A percentile compares a stretch with the other conserved stretches of the same genome.
phyloP scores from a whole-genome alignment of 2,113 vertebrate species.

The Bubalus kerabau region DNA sequence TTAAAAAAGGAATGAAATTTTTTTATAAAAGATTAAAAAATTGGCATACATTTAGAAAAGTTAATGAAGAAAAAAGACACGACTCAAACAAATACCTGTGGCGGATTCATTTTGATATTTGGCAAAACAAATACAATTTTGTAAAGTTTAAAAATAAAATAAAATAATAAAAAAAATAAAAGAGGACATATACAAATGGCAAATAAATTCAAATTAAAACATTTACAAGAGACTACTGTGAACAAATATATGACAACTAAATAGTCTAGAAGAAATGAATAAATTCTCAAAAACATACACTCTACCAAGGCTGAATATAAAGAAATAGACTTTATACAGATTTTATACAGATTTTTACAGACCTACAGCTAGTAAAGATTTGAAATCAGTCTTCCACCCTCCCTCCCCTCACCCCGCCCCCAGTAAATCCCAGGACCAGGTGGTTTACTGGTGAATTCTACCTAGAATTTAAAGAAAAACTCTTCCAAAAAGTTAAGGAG shows the following conservation, averaged over 20 bases:
- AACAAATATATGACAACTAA: background rate
- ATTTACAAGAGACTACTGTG: background rate
- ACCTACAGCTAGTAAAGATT: background rate
- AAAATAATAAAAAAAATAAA: background rate
- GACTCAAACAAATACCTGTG: background rate
- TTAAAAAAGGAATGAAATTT: background rate
- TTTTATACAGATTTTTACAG: background rate
- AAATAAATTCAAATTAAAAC: background rate
- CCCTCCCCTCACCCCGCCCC: accelerated
- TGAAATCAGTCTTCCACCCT: background rate
- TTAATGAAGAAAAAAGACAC: background rate
- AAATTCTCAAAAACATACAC: background rate
- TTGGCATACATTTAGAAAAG: too few relatives aligned
- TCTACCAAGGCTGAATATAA: background rate
- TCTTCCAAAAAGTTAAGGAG: background rate
- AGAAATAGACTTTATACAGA: background rate
- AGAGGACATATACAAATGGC: background rate
- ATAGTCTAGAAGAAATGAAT: background rate
- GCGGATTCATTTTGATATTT: too few relatives aligned
- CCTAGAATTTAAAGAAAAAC: background rate
- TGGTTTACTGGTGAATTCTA: background rate
- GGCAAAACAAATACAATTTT: too few relatives aligned
- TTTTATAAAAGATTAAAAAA: background rate
- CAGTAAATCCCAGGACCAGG: background rate
- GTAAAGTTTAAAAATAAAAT: too few relatives aligned